Evolutionary conservation across 2,113 vertebrate genomes (phyloP), one percentile per base, ranked within the genome.

Genomic region (Coracopsis vasa): DNA sequence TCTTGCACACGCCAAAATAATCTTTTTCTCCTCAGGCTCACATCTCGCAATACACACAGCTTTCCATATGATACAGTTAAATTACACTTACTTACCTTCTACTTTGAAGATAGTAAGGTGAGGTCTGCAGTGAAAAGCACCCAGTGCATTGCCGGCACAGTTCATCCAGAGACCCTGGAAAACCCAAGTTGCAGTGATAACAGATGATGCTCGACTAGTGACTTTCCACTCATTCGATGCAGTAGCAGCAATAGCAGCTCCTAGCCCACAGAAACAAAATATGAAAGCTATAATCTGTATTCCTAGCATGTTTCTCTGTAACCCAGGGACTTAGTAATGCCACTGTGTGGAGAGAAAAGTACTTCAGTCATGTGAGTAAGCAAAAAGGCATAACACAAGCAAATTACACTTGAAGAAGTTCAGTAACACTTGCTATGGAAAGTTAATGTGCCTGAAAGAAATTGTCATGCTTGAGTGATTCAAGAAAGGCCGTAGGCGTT

Each of bases 91-190:
- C 97, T 98, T 98, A 99, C 99, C 98, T 97, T 98, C 98, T 25
- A 99, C 97, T 97, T 98, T 97, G 94, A 99, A 98, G 96, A 99
- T 98, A 23, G 98, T 99, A 19, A 99, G 98, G 93, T 99, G 99
- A 28, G 98, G 98, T 86, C 98, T 97, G 97, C 99, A 99, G 83
- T 99, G 99, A 95, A 99, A 98, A 62, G 99, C 98, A 47, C 99
- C 99, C 86, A 99, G 94, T 3, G 99, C 99, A 1, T 99, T 99
- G 37, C 99, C 99, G 10, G 98, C 99, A 80, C 99, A 99, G 97
- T 99, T 99, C 98, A 98, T 99, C 99, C 99, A 99, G 72, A 99
- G 98, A 51, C 99, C 99, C 97, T 99, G 99, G 87, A 99, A 99
- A 74, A 99, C 98, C 99, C 99, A 99, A 14, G 99, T 99, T 14